Evolutionary conservation across 2,888 invertebrate species (phyloP).

Genomic region (Polymixis lichenea): DNA sequence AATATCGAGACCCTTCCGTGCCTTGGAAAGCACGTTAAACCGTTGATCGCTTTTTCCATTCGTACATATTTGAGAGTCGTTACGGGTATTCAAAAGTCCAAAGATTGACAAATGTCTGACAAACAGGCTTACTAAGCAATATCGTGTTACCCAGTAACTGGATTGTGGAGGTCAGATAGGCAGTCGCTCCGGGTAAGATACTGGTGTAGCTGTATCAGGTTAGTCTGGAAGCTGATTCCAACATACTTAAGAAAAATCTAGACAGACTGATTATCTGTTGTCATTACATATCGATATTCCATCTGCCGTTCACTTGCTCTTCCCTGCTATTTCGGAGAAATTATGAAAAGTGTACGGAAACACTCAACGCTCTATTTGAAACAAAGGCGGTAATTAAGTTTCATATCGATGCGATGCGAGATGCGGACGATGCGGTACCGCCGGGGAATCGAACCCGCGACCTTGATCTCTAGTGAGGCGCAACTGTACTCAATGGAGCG

Average conservation of each 20-base stretch:
- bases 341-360: neutral
- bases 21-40: neutral
- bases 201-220: too few species aligned
- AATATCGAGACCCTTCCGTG: neutral
- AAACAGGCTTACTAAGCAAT: neutral
- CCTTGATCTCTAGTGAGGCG: constrained; percentile 63
- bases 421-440: constrained; percentile 33
- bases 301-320: too few species aligned
- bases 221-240: neutral
- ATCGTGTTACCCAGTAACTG: neutral
- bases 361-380: constrained; percentile 28
- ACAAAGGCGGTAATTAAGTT: constrained; percentile 50
- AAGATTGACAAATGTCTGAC: neutral
- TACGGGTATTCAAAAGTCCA: neutral
- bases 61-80: neutral
- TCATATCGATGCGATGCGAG: constrained; percentile 50
- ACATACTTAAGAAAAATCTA: neutral
- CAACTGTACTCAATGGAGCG: constrained; percentile 51
- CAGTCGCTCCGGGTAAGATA: neutral
- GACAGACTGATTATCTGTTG: neutral
- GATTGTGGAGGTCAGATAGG: neutral
- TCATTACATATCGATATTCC: too few species aligned
- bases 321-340: neutral
- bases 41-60: neutral
- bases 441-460: constrained; percentile 58